A percentile compares a stretch with the other conserved stretches of the same genome.
These are phyloP conservation scores for Antheraea mylitta DNA, from an alignment of 1,140 invertebrate species.

Conservation along the genomic window DNA sequence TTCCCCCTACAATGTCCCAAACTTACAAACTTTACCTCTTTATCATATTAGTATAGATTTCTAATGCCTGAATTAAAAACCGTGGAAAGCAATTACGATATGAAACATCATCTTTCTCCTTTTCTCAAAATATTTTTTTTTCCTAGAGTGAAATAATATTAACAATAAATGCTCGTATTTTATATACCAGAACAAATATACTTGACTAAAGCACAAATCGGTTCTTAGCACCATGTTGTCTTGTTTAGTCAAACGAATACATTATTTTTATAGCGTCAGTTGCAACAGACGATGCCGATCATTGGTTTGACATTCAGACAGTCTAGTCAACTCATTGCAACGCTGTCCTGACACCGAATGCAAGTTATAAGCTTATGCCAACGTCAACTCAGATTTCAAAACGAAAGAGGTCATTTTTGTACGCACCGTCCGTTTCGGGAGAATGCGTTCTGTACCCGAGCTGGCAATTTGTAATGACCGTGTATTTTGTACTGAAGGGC, in stretches of 20 bases:
- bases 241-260: slow-evolving; percentile 74
- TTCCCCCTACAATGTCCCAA: too few relatives aligned
- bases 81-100: too few relatives aligned
- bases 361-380: slow-evolving; percentile 27
- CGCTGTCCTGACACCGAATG: slow-evolving; percentile 37
- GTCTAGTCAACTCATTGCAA: slow-evolving; percentile 72
- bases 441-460: slow-evolving; percentile 55
- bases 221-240: slow-evolving; percentile 51
- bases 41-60: too few relatives aligned
- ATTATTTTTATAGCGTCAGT: slow-evolving; percentile 73
- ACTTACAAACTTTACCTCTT: too few relatives aligned
- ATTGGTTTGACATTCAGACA: slow-evolving; percentile 78
- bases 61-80: too few relatives aligned
- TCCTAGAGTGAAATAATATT: slow-evolving; percentile 13
- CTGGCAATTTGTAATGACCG: slow-evolving; percentile 62
- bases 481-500: slow-evolving; percentile 69
- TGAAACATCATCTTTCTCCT: background rate
- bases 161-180: slow-evolving; percentile 29
- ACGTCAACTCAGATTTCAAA: slow-evolving; percentile 30
- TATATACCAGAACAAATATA: slow-evolving; percentile 4
- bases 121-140: background rate
- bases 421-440: slow-evolving; percentile 19
- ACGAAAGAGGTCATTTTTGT: slow-evolving; percentile 25
- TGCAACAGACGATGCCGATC: slow-evolving; percentile 66
- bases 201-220: slow-evolving; percentile 40